Evolutionary conservation across 2,888 invertebrate genomes (phyloP), one percentile per base, ranked within the genome.

Genomic region (Stenchaetothrips biformis): DNA sequence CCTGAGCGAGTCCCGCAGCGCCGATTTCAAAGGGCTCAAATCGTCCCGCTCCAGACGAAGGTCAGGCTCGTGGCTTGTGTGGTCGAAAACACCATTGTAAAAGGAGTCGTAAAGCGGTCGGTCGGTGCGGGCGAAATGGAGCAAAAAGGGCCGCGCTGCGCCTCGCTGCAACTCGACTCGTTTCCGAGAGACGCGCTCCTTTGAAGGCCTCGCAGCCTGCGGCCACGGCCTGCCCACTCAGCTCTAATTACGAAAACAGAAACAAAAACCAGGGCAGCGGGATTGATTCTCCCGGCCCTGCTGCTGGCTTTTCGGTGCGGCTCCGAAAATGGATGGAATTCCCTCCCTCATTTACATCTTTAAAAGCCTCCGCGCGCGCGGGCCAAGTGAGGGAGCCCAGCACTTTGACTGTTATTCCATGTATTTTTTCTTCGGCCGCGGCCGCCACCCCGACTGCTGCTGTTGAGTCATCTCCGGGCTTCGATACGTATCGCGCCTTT

Each of bases 81-180:
- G 48, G 48, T 48, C 48, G 37, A 78, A 78, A 78, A n/a, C 78
- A 8, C 78, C 37, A 37, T 27, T 27, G 48, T 78, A 49, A 78
- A 78, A 18, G 13, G 13, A 18, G 53, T 53, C 53, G 53, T 53
- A 53, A 53, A 53, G 53, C 4, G 16, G 53, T 0, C 4, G 16
- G 53, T 0, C 6, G 53, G 53, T 37, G 4, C 53, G 53, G 13
- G 16, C 53, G 53, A 13, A 53, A 18, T 1, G 18, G 53, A 53
- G 53, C 4, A 11, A 53, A 18, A 53, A 18, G 37, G 37, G 37
- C 37, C 4, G 2, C 37, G 4, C 37, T 37, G 2, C 37, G 37
- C 37, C 37, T 37, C 37, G 4, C 2, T 37, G 37, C 37, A 37
- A 37, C 37, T 37, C 37, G 37, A 37, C 37, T 37, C 59, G 59